Percentiles rank a stretch among this genome's conserved stretches.
Conservation (phyloP, 2,888 invertebrate species). For the Tachina lurida region DNA sequence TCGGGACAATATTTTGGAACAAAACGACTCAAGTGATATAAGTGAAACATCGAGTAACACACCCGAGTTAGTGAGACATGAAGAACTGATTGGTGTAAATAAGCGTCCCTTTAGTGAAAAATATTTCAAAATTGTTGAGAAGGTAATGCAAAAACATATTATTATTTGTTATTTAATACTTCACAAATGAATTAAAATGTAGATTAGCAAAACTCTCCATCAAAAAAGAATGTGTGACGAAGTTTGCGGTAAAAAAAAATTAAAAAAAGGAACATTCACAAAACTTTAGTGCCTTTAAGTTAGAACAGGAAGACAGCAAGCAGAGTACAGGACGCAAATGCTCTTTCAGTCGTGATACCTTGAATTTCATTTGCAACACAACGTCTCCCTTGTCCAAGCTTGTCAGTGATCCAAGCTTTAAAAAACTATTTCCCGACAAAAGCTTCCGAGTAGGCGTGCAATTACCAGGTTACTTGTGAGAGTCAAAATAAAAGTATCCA, state of each 20-base stretch:
- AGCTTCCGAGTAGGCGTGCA: conserved; percentile 31
- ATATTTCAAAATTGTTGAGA: no score
- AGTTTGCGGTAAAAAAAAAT: conserved; percentile 9
- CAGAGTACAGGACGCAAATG: conserved; percentile 12
- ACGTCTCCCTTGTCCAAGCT: conserved; percentile 6
- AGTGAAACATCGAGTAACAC: no score
- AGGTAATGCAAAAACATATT: neutral
- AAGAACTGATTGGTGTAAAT: neutral
- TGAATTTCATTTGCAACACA: neutral
- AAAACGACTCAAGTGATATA: no score
- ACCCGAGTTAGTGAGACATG: no score
- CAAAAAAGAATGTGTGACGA: conserved; percentile 26
- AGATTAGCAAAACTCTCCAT: no score
- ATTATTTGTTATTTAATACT: neutral
- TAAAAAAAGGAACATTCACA: conserved; percentile 44
- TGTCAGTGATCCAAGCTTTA: conserved; percentile 30
- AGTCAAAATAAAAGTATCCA: conserved; percentile 9
- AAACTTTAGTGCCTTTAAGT: neutral
- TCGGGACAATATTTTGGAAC: no score
- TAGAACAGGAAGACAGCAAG: neutral
- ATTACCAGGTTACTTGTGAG: conserved; percentile 40
- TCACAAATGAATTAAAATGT: no score
- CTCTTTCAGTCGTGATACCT: conserved; percentile 5
- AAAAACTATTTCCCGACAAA: conserved; percentile 29
- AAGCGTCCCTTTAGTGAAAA: neutral